Percentiles rank a stretch among this genome's conserved stretches.
phyloP scores from a whole-genome alignment of 2,113 vertebrate species.

The Abramis brama region DNA sequence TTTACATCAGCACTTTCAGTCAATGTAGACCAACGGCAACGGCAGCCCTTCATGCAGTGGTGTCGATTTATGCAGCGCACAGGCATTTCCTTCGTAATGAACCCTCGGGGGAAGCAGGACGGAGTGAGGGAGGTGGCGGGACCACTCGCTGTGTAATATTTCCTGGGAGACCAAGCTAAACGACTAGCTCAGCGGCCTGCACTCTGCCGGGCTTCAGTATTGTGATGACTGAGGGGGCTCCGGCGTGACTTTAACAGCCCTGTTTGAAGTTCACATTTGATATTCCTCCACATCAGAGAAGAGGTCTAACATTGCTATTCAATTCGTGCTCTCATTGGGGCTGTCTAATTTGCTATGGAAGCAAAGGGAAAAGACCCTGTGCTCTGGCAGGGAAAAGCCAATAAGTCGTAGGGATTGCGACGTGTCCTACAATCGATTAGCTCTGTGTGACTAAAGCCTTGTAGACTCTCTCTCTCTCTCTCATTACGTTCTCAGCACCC shows the following conservation, averaged over 20 bases:
- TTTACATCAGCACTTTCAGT: constrained; percentile 45
- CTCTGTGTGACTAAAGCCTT: constrained; percentile 1
- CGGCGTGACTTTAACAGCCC: background rate
- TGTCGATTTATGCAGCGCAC: constrained; percentile 51
- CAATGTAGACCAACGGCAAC: background rate
- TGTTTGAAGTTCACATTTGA: constrained; percentile 24
- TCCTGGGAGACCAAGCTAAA: constrained; percentile 46
- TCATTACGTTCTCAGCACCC: constrained; percentile 16
- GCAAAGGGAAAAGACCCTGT: constrained; percentile 29
- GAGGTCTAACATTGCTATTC: constrained; percentile 25
- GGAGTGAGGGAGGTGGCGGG: constrained; percentile 24
- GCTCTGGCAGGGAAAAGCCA: constrained; percentile 34
- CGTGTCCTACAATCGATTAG: constrained; percentile 35
- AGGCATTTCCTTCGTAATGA: constrained; percentile 53
- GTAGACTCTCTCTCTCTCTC: background rate
- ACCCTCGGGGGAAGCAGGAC: constrained; percentile 32
- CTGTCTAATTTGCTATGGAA: constrained; percentile 43
- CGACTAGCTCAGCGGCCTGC: constrained; percentile 41
- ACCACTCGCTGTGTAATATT: constrained; percentile 41
- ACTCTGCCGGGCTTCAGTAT: constrained; percentile 12
- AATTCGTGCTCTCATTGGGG: background rate
- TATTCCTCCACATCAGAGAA: background rate
- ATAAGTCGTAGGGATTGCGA: constrained; percentile 6
- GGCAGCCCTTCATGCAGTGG: constrained; percentile 36
- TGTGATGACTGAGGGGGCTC: constrained; percentile 34